These are phyloP conservation scores for Acrocephalus scirpaceus DNA, from an alignment of 2,797 vertebrate genomes.

Conservation along the genomic window DNA sequence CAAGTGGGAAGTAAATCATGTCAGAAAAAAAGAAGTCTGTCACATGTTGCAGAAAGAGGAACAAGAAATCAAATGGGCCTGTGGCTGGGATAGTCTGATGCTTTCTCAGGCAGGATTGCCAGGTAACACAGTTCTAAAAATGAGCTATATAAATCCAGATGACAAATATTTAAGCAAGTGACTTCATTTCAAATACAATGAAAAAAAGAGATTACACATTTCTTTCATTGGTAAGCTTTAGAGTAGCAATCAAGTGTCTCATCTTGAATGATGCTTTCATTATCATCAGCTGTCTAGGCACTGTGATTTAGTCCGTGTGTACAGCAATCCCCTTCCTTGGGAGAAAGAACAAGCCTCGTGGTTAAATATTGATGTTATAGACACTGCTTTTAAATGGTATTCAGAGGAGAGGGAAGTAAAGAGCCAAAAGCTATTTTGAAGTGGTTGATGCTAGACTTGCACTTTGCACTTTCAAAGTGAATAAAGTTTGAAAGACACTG, in stretches of 20 bases:
- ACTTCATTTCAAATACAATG: constrained; percentile 37
- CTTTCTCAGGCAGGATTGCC: constrained; percentile 27
- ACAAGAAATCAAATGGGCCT: neutral
- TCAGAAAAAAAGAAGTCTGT: neutral
- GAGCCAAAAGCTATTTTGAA: neutral
- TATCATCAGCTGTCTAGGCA: constrained; percentile 32
- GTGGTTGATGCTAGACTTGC: neutral
- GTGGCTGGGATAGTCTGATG: neutral
- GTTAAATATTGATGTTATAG: constrained; percentile 53
- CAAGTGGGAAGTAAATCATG: neutral
- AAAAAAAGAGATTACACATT: constrained; percentile 2
- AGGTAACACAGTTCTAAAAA: constrained; percentile 38
- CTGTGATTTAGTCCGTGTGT: constrained; percentile 7
- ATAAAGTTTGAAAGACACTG: neutral
- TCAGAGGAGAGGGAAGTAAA: neutral
- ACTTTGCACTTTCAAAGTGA: neutral
- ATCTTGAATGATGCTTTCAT: constrained; percentile 32
- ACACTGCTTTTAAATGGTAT: neutral
- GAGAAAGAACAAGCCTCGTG: neutral
- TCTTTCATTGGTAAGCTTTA: constrained; percentile 10
- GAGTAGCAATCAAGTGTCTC: constrained; percentile 27
- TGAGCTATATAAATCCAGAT: constrained; percentile 26
- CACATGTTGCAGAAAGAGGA: neutral
- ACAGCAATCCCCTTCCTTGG: constrained; percentile 3
- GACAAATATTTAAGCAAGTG: constrained; percentile 45